These are phyloP conservation scores for Frankliniella fusca DNA, from an alignment of 2,888 invertebrate species.

Conservation along the genomic window DNA sequence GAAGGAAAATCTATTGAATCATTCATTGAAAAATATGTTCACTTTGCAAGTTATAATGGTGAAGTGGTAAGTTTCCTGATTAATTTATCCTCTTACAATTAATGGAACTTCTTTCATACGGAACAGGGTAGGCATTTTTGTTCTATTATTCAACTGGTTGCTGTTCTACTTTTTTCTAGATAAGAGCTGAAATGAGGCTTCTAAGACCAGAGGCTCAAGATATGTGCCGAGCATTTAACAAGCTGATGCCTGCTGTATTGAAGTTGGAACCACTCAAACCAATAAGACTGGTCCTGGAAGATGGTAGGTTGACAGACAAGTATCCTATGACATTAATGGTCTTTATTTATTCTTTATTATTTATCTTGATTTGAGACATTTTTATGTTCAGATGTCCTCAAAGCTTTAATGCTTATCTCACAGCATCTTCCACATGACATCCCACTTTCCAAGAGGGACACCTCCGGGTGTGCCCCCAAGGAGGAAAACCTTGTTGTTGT, in stretches of 20 bases:
- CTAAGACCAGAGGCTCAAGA: background rate
- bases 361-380: background rate
- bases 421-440: background rate
- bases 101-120: too few relatives aligned
- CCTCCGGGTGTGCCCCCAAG: background rate
- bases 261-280: background rate
- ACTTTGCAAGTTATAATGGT: background rate
- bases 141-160: background rate
- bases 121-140: too few relatives aligned
- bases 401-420: background rate
- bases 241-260: background rate
- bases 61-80: background rate
- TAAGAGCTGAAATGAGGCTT: background rate
- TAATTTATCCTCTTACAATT: background rate
- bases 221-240: background rate
- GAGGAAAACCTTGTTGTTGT: background rate
- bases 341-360: background rate
- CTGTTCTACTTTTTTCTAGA: background rate
- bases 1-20: background rate
- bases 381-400: background rate
- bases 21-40: background rate
- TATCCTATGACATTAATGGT: background rate
- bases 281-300: background rate
- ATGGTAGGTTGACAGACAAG: background rate
- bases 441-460: background rate